Evolutionary conservation across 1,140 invertebrate genomes (phyloP).

Genomic region (Aphis craccivora): DNA sequence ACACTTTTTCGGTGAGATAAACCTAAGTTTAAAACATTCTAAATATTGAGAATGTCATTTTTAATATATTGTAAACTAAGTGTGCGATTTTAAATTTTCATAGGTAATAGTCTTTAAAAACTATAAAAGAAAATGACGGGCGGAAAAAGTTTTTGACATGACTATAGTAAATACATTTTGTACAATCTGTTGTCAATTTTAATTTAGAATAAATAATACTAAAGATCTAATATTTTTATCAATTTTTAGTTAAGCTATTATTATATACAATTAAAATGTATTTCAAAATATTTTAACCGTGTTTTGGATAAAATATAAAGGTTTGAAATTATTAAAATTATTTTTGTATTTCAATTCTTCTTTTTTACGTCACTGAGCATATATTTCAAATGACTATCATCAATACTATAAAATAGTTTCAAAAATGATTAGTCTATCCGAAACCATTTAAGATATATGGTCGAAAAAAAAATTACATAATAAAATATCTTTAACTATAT

Average conservation of each 20-base stretch:
- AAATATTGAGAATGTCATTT: background rate
- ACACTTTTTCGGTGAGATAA: background rate
- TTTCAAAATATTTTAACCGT: background rate
- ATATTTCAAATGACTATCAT: background rate
- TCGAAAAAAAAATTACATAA: background rate
- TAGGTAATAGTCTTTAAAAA: background rate
- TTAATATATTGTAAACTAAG: too few relatives aligned
- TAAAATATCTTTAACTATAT: background rate
- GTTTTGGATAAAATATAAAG: background rate
- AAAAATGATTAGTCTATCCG: background rate
- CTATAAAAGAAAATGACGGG: background rate
- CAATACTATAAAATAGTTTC: background rate
- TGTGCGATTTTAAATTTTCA: too few relatives aligned
- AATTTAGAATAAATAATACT: too few relatives aligned
- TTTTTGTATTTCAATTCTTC: background rate
- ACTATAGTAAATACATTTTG: too few relatives aligned
- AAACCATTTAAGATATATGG: background rate
- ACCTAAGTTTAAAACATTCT: background rate
- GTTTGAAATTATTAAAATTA: background rate
- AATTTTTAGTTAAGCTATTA: too few relatives aligned
- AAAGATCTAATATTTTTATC: too few relatives aligned
- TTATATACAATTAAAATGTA: too few relatives aligned
- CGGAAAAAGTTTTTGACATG: background rate
- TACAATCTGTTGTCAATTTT: too few relatives aligned
- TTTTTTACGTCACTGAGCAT: background rate